These are phyloP conservation scores for Siniperca knerii DNA, from an alignment of 2,113 vertebrate species.

Conservation along the genomic window DNA sequence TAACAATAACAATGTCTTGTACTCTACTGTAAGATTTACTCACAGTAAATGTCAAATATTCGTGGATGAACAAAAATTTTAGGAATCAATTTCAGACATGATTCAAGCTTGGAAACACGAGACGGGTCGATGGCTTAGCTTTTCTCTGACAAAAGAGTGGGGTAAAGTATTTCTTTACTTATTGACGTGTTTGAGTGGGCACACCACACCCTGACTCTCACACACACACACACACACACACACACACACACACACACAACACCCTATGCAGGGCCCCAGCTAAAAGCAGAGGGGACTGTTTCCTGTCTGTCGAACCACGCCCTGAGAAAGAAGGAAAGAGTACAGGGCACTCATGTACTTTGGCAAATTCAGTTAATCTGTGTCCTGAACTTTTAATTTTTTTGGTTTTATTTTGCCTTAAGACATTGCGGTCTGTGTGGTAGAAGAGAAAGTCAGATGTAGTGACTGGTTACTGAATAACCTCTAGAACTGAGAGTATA, in stretches of 20 bases:
- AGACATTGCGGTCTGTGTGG: background rate
- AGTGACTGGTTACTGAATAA: background rate
- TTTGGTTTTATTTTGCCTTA: conserved; percentile 27
- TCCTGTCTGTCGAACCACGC: conserved; percentile 79
- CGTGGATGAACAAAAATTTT: conserved; percentile 26
- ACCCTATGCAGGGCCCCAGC: conserved; percentile 67
- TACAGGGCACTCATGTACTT: conserved; percentile 50
- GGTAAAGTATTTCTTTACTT: conserved; percentile 52
- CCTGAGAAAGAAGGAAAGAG: conserved; percentile 62
- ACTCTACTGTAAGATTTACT: background rate
- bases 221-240: conserved; percentile 32
- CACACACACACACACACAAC: conserved; percentile 23
- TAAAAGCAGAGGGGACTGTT: conserved; percentile 80
- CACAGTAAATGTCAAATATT: conserved; percentile 1
- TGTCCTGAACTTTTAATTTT: conserved; percentile 33
- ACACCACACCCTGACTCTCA: conserved; percentile 45
- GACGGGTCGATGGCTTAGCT: conserved; percentile 7
- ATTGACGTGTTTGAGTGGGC: conserved; percentile 61
- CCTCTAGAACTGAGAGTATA: background rate
- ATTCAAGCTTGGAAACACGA: conserved; percentile 38
- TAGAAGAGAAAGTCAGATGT: background rate
- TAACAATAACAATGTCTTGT: background rate
- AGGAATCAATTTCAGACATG: conserved; percentile 21
- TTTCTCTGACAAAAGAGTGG: conserved; percentile 31
- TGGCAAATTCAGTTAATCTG: conserved; percentile 66